phyloP scores from a whole-genome alignment of 2,797 vertebrate genomes.

The Glyptemys insculpta region DNA sequence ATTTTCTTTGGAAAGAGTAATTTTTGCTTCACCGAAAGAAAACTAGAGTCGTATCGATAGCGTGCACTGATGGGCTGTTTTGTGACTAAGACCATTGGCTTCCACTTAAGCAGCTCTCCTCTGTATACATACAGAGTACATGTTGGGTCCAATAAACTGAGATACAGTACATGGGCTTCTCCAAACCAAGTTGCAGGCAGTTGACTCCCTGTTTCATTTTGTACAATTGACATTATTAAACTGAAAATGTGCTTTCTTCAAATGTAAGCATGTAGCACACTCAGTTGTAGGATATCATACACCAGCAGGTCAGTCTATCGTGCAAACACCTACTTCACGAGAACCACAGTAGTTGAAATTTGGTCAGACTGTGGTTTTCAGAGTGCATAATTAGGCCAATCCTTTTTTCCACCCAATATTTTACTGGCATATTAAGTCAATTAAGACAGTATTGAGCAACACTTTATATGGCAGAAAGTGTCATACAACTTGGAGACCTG shows the following conservation, averaged over 20 bases:
- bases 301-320: background rate
- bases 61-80: background rate
- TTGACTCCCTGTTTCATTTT: background rate
- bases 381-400: background rate
- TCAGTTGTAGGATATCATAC: background rate
- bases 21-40: conserved; percentile 15
- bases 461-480: accelerated
- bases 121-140: background rate
- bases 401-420: background rate
- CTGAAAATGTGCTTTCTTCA: conserved; percentile 21
- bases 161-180: background rate
- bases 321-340: background rate
- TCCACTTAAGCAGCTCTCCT: background rate
- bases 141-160: conserved; percentile 49
- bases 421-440: background rate
- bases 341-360: background rate
- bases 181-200: background rate
- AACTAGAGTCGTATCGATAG: background rate
- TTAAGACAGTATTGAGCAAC: background rate
- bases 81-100: background rate
- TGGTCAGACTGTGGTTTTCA: background rate
- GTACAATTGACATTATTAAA: background rate
- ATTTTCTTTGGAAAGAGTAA: conserved; percentile 1
- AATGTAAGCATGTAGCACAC: background rate
- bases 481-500: accelerated